Base-by-base conservation (phyloP, 2,888 invertebrate species). In the Myathropa florea region DNA sequence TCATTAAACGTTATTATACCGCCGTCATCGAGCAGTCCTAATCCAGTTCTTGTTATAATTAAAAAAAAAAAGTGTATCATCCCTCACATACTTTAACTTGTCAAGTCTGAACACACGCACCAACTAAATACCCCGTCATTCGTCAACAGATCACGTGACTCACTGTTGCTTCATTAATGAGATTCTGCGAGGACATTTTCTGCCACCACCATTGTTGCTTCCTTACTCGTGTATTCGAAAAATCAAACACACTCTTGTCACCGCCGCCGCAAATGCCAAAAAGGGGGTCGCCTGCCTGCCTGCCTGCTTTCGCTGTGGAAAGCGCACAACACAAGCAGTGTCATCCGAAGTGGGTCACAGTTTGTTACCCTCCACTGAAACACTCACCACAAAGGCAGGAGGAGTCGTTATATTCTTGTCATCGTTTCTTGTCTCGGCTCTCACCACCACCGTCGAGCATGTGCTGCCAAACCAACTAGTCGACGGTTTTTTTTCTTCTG, bases 371-470 rank as follows among this genome's bases (percentile, higher is more conserved):
- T 18, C 2, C 46, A 18, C 46, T 7, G 7, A n/a, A n/a, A 14
- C 39, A 14, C 39, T 6, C 39, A n/a, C 39, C 39, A 39, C 39
- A 39, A 39, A 39, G 39, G 39, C 14, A 6, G 39, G 39, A 14
- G 39, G 12, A n/a, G 6, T 33, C 33, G 53, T 55, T 23, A 36
- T 71, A 64, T 73, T 67, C 61, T 21, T 73, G 67, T 68, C 73
- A 60, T 18, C 21, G 55, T 64, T 63, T 63, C 39, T 64, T 63
- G 67, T 53, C 12, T 67, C 65, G 23, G 57, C 28, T 9, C 36
- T 59, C 64, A 33, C 60, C 1, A 14, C 14, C 18, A 6, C 39
- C 6, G n/a, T n/a, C n/a, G n/a, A n/a, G n/a, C n/a, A n/a, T n/a
- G n/a, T n/a, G n/a, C n/a, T n/a, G n/a, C n/a, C n/a, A n/a, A n/a